These are phyloP conservation scores for Megastigmus dorsalis DNA, from an alignment of 2,888 invertebrate species.

Conservation along the genomic window DNA sequence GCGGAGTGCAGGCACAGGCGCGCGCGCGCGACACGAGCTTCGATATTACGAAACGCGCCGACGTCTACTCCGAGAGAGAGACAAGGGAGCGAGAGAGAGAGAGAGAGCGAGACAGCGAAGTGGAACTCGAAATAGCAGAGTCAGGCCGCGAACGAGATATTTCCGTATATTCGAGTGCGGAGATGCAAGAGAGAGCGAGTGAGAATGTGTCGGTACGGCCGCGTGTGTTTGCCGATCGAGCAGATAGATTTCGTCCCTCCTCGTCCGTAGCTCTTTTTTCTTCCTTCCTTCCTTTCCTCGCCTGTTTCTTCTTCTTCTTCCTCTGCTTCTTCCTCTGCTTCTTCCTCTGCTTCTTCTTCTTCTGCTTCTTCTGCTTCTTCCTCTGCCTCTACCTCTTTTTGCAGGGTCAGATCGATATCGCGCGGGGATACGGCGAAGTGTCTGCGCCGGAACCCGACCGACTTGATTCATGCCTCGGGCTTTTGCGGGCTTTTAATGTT, in stretches of 20 bases:
- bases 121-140: conserved; percentile 53
- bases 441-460: too few relatives aligned
- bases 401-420: too few relatives aligned
- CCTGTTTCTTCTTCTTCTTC: too few relatives aligned
- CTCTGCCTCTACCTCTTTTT: too few relatives aligned
- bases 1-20: too few relatives aligned
- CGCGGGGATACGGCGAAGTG: too few relatives aligned
- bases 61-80: neutral
- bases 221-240: conserved; percentile 14
- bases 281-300: neutral
- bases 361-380: too few relatives aligned
- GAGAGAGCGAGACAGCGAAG: conserved; percentile 22
- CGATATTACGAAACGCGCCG: conserved; percentile 50
- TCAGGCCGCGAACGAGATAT: conserved; percentile 52
- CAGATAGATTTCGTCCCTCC: conserved; percentile 23
- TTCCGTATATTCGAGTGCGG: conserved; percentile 52
- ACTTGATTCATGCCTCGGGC: too few relatives aligned
- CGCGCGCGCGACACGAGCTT: neutral
- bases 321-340: too few relatives aligned
- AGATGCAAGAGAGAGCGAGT: neutral
- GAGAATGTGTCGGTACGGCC: neutral
- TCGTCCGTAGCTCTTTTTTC: too few relatives aligned
- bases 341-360: too few relatives aligned
- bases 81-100: neutral
- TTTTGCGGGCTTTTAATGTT: too few relatives aligned